Conservation (phyloP, 2,888 invertebrate genomes). For the Mesorhabditis sp. region DNA sequence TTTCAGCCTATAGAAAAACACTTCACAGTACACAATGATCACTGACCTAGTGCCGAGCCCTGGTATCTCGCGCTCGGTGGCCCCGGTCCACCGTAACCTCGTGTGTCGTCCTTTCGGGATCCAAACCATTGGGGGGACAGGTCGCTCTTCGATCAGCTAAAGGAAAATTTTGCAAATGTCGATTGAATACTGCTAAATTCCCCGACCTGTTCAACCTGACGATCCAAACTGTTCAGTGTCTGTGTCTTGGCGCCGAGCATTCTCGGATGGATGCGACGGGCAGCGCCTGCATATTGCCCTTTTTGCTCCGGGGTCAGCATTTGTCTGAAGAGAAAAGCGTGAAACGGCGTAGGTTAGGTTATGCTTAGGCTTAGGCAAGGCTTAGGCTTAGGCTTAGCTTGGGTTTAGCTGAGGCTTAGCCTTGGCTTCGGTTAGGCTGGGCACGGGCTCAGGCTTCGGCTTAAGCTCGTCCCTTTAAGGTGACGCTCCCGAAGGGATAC, state of each 20-base stretch:
- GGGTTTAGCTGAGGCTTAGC: too few species aligned
- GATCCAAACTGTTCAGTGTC: constrained; percentile 16
- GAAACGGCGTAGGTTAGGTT: too few species aligned
- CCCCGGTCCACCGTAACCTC: constrained; percentile 48
- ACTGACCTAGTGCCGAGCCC: constrained; percentile 24
- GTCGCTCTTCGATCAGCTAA: constrained; percentile 45
- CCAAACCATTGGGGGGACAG: constrained; percentile 42
- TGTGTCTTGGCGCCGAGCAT: constrained; percentile 29
- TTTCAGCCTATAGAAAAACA: not conserved
- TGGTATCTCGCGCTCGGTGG: constrained; percentile 46
- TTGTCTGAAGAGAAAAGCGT: constrained; percentile 14
- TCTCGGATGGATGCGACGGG: constrained; percentile 30
- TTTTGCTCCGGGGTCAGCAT: constrained; percentile 33
- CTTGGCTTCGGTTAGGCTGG: too few species aligned
- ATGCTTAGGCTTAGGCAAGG: too few species aligned
- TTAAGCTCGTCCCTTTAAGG: too few species aligned
- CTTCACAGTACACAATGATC: not conserved
- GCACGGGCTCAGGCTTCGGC: too few species aligned
- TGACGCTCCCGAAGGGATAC: too few species aligned
- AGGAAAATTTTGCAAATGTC: not conserved
- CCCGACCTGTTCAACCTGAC: constrained; percentile 1
- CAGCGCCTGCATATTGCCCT: constrained; percentile 22
- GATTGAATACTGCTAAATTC: not conserved
- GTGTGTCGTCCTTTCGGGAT: constrained; percentile 47
- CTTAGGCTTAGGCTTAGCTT: too few species aligned